Evolutionary conservation across 2,113 vertebrate species (phyloP).

Genomic region (Excalfactoria chinensis): DNA sequence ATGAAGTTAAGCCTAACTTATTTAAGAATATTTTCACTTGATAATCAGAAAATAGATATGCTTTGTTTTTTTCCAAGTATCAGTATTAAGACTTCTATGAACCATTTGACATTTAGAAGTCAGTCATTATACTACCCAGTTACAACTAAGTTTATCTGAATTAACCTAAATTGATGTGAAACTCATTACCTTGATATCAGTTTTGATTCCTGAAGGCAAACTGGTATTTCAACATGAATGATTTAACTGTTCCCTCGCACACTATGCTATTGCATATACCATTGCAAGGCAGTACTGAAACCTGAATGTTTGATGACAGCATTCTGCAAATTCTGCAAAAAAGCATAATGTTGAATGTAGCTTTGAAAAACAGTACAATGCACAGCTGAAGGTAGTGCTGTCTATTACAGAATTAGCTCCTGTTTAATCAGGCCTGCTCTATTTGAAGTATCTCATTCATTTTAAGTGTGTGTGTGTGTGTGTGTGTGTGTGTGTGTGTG

Average conservation of each 20-base stretch:
- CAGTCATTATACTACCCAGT: background rate
- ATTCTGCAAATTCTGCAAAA: background rate
- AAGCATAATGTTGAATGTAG: background rate
- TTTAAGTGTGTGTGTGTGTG: background rate
- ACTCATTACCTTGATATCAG: background rate
- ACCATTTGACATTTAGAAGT: background rate
- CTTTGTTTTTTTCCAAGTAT: background rate
- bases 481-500: no score
- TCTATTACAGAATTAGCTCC: background rate
- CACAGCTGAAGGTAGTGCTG: rapidly evolving
- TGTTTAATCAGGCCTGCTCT: background rate
- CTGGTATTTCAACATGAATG: background rate
- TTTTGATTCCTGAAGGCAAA: background rate
- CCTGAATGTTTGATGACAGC: background rate
- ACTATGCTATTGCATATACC: background rate
- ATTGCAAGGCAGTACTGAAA: background rate
- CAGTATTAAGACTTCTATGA: background rate
- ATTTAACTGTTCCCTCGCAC: background rate
- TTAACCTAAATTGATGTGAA: no score
- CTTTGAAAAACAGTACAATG: background rate
- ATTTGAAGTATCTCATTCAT: background rate
- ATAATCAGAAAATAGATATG: background rate
- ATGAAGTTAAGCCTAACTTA: background rate
- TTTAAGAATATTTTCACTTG: background rate
- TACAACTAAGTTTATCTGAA: no score